Evolutionary conservation across 2,888 invertebrate genomes (phyloP), one percentile per base, ranked within the genome.

Genomic region (Andrena trimmerana): DNA sequence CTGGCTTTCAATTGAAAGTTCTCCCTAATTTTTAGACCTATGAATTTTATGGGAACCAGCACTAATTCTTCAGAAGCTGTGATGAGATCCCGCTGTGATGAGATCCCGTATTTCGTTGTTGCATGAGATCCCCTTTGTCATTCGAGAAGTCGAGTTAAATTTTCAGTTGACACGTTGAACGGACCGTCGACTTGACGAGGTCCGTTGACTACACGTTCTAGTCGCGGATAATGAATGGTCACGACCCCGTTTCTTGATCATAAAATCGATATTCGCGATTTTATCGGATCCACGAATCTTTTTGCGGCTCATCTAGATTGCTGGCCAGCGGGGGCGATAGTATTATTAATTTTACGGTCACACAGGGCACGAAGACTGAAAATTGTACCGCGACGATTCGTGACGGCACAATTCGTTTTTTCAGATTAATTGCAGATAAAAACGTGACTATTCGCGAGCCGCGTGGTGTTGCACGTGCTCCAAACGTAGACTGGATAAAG

Each of bases 191-290:
- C 54, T 67, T 50, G n/a, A 10, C 42, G 42, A 27, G 74, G 29
- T 54, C 62, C 52, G 48, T 69, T 60, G 50, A 59, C 67, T 27
- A 59, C 48, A 54, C 29, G 20, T 33, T 48, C 36, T 67, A 57
- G 31, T 80, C 65, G 31, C 57, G 52, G 71, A 66, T 50, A 89
- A 89, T 84, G 87, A 90, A 84, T 87, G 83, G 83, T 79, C 79
- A 76, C 87, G 90, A 91, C 92, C 92, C 81, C 89, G 73, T 92
- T 92, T 91, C 89, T 86, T 89, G 93, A 93, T 93, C 90, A 91
- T 86, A 93, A 92, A 93, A 93, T 93, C 93, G 89, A 94, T 93
- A 91, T 89, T 85, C 84, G 83, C 78, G 86, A 91, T 88, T 90
- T 90, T 93, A 93, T 93, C 93, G 73, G 87, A 89, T 87, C 70